Evolutionary conservation across 2,888 invertebrate genomes (phyloP).

Genomic region (Lasioglossum figueresi): DNA sequence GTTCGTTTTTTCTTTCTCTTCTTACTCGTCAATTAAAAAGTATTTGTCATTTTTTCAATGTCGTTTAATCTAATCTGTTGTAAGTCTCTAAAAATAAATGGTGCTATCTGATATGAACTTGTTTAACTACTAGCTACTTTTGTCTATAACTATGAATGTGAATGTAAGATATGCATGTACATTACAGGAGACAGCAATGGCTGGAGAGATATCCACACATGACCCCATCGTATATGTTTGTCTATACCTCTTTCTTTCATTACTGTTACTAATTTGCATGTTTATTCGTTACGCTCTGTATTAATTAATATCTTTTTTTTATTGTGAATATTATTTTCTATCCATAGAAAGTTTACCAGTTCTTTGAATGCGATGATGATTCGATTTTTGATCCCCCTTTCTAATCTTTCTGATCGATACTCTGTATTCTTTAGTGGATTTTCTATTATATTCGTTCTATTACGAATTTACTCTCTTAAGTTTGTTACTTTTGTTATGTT

Average conservation of each 20-base stretch:
- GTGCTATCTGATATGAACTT: constrained; percentile 46
- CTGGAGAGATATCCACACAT: constrained; percentile 81
- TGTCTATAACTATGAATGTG: constrained; percentile 60
- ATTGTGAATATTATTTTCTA: constrained; percentile 23
- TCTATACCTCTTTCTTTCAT: constrained; percentile 78
- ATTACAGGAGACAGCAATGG: constrained; percentile 81
- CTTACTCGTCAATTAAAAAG: constrained; percentile 45
- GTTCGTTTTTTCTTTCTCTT: not conserved
- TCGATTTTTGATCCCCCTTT: constrained; percentile 14
- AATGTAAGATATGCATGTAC: constrained; percentile 78
- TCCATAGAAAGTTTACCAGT: constrained; percentile 31
- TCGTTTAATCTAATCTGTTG: constrained; percentile 55
- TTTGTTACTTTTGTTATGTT: not conserved
- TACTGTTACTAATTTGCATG: constrained; percentile 64
- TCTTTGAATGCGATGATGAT: constrained; percentile 44
- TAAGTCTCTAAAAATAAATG: constrained; percentile 47
- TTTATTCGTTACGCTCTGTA: constrained; percentile 53
- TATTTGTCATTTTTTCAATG: constrained; percentile 38
- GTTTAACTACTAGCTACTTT: constrained; percentile 56
- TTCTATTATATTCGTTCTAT: constrained; percentile 18
- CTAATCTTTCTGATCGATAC: constrained; percentile 26
- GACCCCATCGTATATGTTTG: constrained; percentile 80
- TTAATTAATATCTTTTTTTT: constrained; percentile 32
- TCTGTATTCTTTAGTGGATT: not conserved
- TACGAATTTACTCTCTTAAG: constrained; percentile 1